Conservation (phyloP, 2,797 vertebrate species). For the Eupleurogrammus muticus region DNA sequence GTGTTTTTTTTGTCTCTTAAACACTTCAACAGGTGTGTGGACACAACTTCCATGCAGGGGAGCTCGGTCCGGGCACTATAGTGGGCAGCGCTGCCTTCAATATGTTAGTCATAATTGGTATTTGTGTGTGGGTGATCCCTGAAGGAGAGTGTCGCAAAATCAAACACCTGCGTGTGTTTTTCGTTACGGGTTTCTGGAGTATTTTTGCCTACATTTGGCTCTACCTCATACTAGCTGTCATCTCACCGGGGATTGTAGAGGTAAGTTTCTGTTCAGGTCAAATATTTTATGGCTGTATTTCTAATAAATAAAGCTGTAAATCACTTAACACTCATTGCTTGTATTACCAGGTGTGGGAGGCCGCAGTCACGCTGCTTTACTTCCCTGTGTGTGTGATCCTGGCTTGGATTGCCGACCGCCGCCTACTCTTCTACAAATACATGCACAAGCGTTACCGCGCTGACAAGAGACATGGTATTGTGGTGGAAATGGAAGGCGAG, state of each 20-base stretch:
- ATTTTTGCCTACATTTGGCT: constrained; percentile 98
- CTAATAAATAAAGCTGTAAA: background rate
- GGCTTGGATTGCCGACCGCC: constrained; percentile 95
- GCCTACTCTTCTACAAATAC: constrained; percentile 95
- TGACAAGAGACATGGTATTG: constrained; percentile 94
- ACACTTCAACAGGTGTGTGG: constrained; percentile 85
- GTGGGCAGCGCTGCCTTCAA: constrained; percentile 97
- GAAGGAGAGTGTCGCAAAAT: constrained; percentile 90
- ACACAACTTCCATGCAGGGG: constrained; percentile 91
- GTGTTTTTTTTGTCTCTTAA: constrained; percentile 10
- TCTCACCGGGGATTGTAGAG: constrained; percentile 92
- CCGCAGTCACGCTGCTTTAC: constrained; percentile 90
- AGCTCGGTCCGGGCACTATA: constrained; percentile 93
- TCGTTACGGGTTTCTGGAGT: constrained; percentile 93
- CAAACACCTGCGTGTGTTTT: constrained; percentile 95
- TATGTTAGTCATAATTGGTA: constrained; percentile 95
- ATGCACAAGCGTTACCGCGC: constrained; percentile 94
- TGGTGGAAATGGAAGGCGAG: constrained; percentile 93
- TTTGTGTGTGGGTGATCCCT: constrained; percentile 92
- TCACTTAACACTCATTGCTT: constrained; percentile 1
- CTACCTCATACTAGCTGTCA: constrained; percentile 93
- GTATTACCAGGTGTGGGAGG: constrained; percentile 90
- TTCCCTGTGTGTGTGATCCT: constrained; percentile 94
- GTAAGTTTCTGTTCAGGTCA: constrained; percentile 31
- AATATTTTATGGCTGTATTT: background rate